A percentile compares a stretch with the other conserved stretches of the same genome.
Conservation (phyloP, 2,113 vertebrate species). For the Guaruba guarouba region DNA sequence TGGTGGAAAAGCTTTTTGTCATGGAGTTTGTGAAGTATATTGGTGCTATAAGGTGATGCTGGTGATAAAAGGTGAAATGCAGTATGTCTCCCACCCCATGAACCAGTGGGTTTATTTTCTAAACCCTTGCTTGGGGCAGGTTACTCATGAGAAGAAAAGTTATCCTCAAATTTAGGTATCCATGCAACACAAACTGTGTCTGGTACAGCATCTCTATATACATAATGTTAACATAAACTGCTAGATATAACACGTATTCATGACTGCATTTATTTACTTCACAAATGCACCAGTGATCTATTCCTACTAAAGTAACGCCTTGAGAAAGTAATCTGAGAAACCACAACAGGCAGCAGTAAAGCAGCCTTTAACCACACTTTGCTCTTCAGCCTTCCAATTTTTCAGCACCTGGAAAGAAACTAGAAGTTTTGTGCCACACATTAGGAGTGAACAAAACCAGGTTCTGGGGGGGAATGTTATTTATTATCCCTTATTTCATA, state of each 20-base stretch:
- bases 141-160: background rate
- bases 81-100: background rate
- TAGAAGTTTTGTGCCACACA: background rate
- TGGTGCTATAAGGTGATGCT: background rate
- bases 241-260: background rate
- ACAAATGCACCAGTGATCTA: background rate
- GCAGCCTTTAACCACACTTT: background rate
- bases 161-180: background rate
- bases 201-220: background rate
- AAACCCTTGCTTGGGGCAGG: background rate
- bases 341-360: background rate
- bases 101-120: background rate
- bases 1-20: background rate
- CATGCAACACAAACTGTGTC: background rate
- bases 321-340: background rate
- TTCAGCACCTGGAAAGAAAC: background rate
- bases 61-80: background rate
- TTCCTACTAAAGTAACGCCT: background rate
- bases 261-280: background rate
- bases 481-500: background rate
- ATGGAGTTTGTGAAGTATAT: background rate
- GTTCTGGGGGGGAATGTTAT: background rate
- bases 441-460: background rate
- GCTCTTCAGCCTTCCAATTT: background rate
- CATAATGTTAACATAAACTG: background rate